Base-by-base conservation (phyloP, 2,113 vertebrate species). In the Hemibagrus wyckioides region DNA sequence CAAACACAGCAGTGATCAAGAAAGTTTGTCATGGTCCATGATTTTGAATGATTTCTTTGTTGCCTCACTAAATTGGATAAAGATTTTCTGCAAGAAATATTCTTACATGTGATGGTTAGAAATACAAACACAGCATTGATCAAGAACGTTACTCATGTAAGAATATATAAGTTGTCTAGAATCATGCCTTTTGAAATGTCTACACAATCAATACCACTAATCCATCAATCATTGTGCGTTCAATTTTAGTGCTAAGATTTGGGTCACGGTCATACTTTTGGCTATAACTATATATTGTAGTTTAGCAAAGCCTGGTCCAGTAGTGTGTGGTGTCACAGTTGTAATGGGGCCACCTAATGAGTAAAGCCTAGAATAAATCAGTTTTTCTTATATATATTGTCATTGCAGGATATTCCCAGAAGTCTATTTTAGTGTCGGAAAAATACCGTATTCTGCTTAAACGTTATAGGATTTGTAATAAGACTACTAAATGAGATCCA, bases 401-500 rank as follows among this genome's bases (percentile, higher is more conserved):
- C 41, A 76, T 28, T n/a, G 11, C 41, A n/a, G 41, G 10, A 50
- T 56, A 56, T 80, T 56, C 48, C 28, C 15, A 19, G 52, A 56
- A 36, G 21, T 8, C 69, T 73, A 79, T 76, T 76, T 7, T 2
- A 30, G 25, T 50, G 25, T 17, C 10, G 73, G 23, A 76, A 76
- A 77, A 30, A 77, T 23, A 23, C 17, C 56, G n/a, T 36, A 10
- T 81, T 57, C 15, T 25, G 30, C 10, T 28, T 81, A 80, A 54
- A 19, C 21, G 59, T 59, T 80, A 57, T 57, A 4, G 33, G 6
- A 81, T 81, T 59, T 59, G 30, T 41, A 81, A 41, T 57, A 39
- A 59, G 33, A 81, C 39, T 39, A 25, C 50, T 57, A 80, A 80
- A 56, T 59, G 10, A 80, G 8, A 57, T 80, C 79, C 77, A 57